Evolutionary conservation across 2,888 invertebrate genomes (phyloP), one percentile per base, ranked within the genome.

Genomic region (Argynnis bischoffii): DNA sequence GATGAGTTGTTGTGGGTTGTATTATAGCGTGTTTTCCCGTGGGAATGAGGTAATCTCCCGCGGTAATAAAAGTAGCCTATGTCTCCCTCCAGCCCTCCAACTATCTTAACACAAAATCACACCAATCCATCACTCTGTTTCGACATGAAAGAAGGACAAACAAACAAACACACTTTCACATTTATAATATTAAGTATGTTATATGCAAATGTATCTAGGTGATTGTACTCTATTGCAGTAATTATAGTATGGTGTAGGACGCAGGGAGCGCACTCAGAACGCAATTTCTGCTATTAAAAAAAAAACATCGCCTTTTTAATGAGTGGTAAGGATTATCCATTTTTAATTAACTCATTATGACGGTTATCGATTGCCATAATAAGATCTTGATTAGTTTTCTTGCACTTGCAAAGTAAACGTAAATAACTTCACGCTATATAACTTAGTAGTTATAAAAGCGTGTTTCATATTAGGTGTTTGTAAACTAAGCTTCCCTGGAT

Each of bases 301-400:
- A 56, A 47, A 64, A 60, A 70, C 66, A 66, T 55, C 8, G 57
- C 18, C 54, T 41, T 57, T 21, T 35, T 68, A 70, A 63, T 55
- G 66, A 57, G 59, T 59, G 31, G n/a, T 26, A 15, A 60, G 55
- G 65, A 70, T 71, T 66, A 64, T 51, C 59, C 61, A 55, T 66
- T 69, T 67, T 61, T 69, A 71, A 71, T 71, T 69, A 66, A 71
- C 69, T 61, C 69, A 69, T 71, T 69, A 71, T 35, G 59, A 54
- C 66, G 55, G 26, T 51, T 56, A 71, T 61, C 66, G 69, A 54
- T 50, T 48, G 57, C 35, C 57, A 51, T 69, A 69, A 61, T 66
- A 69, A 57, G 51, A 50, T 59, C 69, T 64, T 61, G 66, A 61
- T 71, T 57, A 63, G 64, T 46, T 64, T 66, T 59, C 50, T 68